A percentile compares a stretch with the other conserved stretches of the same genome.
phyloP scores from a whole-genome alignment of 2,797 vertebrate genomes.

The Calcarius lapponicus region DNA sequence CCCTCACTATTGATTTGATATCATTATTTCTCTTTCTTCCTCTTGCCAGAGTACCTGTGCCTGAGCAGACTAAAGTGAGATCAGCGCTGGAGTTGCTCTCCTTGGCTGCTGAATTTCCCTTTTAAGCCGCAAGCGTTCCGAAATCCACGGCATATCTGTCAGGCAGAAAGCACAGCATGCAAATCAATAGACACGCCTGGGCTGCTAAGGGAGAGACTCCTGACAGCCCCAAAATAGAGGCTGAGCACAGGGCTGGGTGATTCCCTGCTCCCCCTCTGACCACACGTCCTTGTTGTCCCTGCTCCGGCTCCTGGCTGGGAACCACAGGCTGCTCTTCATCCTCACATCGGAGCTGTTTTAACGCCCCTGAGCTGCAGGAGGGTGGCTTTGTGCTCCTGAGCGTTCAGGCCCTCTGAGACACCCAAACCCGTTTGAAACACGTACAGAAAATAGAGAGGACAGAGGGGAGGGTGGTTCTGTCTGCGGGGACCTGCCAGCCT shows the following conservation, averaged over 20 bases:
- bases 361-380: slow-evolving; percentile 20
- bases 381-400: slow-evolving; percentile 22
- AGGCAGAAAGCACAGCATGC: slow-evolving; percentile 54
- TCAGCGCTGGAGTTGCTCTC: not conserved
- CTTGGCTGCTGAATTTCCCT: slow-evolving; percentile 24
- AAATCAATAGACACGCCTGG: slow-evolving; percentile 55
- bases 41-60: not conserved
- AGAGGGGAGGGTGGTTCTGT: slow-evolving; percentile 10
- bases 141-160: slow-evolving; percentile 9
- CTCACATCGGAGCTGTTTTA: slow-evolving; percentile 35
- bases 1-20: slow-evolving; percentile 18
- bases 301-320: not conserved
- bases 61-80: not conserved
- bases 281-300: not conserved
- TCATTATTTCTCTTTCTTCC: slow-evolving; percentile 36
- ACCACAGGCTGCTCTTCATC: slow-evolving; percentile 2
- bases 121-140: slow-evolving; percentile 1
- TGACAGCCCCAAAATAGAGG: slow-evolving; percentile 6
- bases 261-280: slow-evolving; percentile 11
- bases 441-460: not conserved
- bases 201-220: not conserved
- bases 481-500: slow-evolving; percentile 38
- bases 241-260: not conserved
- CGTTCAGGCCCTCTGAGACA: slow-evolving; percentile 32
- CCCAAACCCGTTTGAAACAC: slow-evolving; percentile 28